Conservation (phyloP, 2,888 invertebrate genomes). For the Candidula unifasciata region DNA sequence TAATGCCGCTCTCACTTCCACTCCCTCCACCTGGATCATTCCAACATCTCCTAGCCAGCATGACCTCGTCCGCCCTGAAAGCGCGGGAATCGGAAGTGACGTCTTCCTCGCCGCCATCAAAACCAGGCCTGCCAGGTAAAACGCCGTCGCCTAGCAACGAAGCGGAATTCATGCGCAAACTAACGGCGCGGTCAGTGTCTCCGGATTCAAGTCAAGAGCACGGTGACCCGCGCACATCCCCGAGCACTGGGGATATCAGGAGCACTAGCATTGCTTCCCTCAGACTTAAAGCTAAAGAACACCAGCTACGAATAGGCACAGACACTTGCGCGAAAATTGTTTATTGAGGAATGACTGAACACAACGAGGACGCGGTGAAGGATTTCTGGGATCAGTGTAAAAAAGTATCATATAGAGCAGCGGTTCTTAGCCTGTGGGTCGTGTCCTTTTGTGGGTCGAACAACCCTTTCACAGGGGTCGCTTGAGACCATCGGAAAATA, state of each 20-base stretch:
- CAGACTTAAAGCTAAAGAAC: slow-evolving; percentile 67
- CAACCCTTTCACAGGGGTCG: no score
- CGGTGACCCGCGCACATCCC: neutral
- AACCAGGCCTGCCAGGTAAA: slow-evolving; percentile 7
- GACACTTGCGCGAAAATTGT: slow-evolving; percentile 49
- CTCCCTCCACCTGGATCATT: slow-evolving; percentile 67
- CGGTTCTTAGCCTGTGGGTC: no score
- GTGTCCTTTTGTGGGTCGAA: no score
- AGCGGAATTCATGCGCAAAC: slow-evolving; percentile 2
- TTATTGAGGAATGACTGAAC: no score
- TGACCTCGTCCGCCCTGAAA: slow-evolving; percentile 65
- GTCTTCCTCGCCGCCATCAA: slow-evolving; percentile 26
- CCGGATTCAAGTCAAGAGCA: slow-evolving; percentile 32
- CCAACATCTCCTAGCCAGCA: slow-evolving; percentile 71
- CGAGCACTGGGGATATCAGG: slow-evolving; percentile 56
- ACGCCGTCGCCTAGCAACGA: slow-evolving; percentile 48
- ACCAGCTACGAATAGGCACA: slow-evolving; percentile 64
- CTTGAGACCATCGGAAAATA: no score
- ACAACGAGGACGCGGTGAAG: no score
- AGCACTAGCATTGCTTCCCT: slow-evolving; percentile 68
- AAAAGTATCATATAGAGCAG: no score
- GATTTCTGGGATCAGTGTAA: no score
- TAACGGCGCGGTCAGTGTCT: neutral
- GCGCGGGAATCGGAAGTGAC: slow-evolving; percentile 53
- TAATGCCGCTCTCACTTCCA: slow-evolving; percentile 55